Conservation (phyloP, 2,113 vertebrate genomes). For the Rhabdornis inornatus region DNA sequence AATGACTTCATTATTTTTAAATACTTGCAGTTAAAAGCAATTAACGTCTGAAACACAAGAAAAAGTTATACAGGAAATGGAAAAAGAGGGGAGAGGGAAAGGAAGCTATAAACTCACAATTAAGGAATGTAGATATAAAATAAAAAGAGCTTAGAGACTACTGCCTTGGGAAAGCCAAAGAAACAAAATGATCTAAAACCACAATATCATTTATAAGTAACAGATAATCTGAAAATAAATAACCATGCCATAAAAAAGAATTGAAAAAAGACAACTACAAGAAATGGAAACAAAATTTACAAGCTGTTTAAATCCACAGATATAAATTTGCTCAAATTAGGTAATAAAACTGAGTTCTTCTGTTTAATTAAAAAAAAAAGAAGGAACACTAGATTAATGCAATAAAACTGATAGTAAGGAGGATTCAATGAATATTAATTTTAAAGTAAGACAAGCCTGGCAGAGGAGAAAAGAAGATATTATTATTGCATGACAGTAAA, state of each 20-base stretch:
- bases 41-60: conserved; percentile 1
- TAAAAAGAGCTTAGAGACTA: neutral
- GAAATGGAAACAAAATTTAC: neutral
- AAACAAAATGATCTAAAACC: neutral
- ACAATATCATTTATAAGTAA: neutral
- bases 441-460: neutral
- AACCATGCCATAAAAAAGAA: neutral
- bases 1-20: neutral
- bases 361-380: neutral
- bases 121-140: conserved; percentile 11
- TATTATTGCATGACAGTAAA: neutral
- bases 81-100: neutral
- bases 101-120: conserved; percentile 12
- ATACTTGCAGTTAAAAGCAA: neutral
- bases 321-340: neutral
- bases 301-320: neutral
- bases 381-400: neutral
- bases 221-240: neutral
- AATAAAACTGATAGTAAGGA: neutral
- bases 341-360: neutral
- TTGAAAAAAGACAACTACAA: neutral
- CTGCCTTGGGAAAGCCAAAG: neutral
- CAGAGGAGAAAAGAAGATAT: neutral
- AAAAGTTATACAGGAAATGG: conserved; percentile 12
- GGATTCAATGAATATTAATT: neutral